Base-by-base conservation (phyloP, 1,140 invertebrate genomes). In the Babylonia areolata region DNA sequence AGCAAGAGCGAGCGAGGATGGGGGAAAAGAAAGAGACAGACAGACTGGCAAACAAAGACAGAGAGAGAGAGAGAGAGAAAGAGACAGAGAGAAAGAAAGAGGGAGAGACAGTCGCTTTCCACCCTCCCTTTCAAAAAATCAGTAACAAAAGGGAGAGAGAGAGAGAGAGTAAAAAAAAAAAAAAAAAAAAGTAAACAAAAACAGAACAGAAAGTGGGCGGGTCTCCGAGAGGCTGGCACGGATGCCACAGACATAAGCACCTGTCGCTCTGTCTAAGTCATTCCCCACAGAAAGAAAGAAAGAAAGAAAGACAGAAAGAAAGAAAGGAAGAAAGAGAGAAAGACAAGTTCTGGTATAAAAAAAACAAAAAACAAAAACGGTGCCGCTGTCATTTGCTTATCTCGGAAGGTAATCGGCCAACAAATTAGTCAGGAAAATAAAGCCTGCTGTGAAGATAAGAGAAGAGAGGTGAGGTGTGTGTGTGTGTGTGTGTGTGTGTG, bases 231-330 rank as follows among this genome's bases (percentile, higher is more conserved):
- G 12, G 15, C 28, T 64, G 58, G 28, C 58, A 64, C 12, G 5
- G 58, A 12, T 23, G 6, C 28, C 5, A 64, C 20, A 12, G 12
- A 64, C 58, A 23, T 64, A 64, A 64, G 58, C 58, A 78, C 40
- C 40, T 78, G 75, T 78, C 35, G 40, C 75, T 39, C 33, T 78
- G 75, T 31, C 75, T 20, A 78, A 78, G 40, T 33, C 75, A 33
- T 78, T 39, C 33, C 75, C 40, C n/a, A 33, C 33, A 78, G 75
- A 39, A 6, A 33, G 75, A 78, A 28, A 39, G 75, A 78, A 28
- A 78, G 75, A 78, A 28, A 78, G 75, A 78, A 28, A 78, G 75
- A 35, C 6, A 78, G 33, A 35, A 28, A 78, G 33, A 35, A 28
- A 78, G 33, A 35, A 31, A 78, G 33, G 33, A 31, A 78, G 75